Conservation (phyloP, 2,888 invertebrate species). For the Polymixis flavicincta region DNA sequence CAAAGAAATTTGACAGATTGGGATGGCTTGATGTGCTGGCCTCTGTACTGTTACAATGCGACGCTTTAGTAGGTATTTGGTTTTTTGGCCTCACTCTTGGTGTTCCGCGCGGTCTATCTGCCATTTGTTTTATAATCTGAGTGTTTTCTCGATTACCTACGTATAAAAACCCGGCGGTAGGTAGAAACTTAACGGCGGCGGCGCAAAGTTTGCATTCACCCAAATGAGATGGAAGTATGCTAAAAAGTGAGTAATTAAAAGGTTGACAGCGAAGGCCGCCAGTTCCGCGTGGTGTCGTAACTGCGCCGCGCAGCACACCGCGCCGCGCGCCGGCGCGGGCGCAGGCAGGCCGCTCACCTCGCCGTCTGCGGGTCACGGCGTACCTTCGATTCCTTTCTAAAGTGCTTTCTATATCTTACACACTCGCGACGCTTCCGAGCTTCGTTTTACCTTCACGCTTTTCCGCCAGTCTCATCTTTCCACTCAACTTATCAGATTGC, state of each 20-base stretch:
- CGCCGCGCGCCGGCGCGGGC: slow-evolving; percentile 77
- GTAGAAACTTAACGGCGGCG: slow-evolving; percentile 22
- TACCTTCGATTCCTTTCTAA: slow-evolving; percentile 90
- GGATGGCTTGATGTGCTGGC: no score
- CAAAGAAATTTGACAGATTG: no score
- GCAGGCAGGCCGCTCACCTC: slow-evolving; percentile 83
- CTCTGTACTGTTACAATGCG: no score
- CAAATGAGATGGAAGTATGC: slow-evolving; percentile 71
- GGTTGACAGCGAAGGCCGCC: slow-evolving; percentile 88
- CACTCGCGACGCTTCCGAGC: slow-evolving; percentile 76
- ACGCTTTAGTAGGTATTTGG: no score
- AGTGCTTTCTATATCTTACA: slow-evolving; percentile 88
- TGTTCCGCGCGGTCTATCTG: no score
- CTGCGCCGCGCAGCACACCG: slow-evolving; percentile 58
- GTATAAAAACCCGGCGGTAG: slow-evolving; percentile 22
- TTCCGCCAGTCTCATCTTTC: slow-evolving; percentile 78
- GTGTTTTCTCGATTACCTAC: slow-evolving; percentile 1
- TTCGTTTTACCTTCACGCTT: slow-evolving; percentile 81
- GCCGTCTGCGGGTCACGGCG: slow-evolving; percentile 85
- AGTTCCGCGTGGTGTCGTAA: slow-evolving; percentile 87
- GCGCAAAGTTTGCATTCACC: slow-evolving; percentile 42
- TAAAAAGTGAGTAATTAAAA: slow-evolving; percentile 85
- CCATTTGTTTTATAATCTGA: no score
- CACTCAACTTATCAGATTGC: slow-evolving; percentile 76
- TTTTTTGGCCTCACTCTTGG: no score